These are phyloP conservation scores for Typhlomys cinereus DNA, from an alignment of 2,113 vertebrate genomes.

Conservation along the genomic window DNA sequence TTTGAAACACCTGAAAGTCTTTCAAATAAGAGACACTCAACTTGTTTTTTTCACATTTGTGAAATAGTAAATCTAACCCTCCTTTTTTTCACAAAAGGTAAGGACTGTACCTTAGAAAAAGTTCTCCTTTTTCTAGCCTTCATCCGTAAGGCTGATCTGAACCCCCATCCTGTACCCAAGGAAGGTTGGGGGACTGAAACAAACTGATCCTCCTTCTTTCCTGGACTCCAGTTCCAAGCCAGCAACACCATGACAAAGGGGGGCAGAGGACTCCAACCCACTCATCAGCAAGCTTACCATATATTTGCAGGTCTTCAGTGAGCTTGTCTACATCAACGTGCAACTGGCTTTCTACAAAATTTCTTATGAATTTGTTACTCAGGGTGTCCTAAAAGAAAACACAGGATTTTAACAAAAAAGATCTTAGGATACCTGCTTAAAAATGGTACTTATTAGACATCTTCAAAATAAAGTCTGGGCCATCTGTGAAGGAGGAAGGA, in stretches of 20 bases:
- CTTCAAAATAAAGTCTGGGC: no score
- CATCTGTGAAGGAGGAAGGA: no score
- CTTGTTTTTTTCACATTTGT: not conserved
- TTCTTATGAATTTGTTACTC: constrained; percentile 80
- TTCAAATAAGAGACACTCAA: not conserved
- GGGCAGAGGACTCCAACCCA: no score
- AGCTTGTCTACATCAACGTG: constrained; percentile 77
- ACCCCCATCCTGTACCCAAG: not conserved
- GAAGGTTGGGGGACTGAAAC: not conserved
- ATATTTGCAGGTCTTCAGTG: constrained; percentile 68
- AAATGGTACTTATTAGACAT: not conserved
- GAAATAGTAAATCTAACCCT: not conserved
- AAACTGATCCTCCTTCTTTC: not conserved
- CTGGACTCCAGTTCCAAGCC: not conserved
- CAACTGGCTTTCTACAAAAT: constrained; percentile 83
- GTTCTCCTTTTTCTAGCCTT: not conserved
- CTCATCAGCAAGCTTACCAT: constrained; percentile 72
- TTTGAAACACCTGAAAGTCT: not conserved
- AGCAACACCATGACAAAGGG: not conserved
- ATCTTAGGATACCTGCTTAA: not conserved
- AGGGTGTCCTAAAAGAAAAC: constrained; percentile 80
- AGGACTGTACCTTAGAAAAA: not conserved
- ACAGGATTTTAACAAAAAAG: not conserved
- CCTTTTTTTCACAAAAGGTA: not conserved
- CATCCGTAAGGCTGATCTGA: not conserved